Percentiles rank a stretch among this genome's conserved stretches.
Evolutionary conservation across 1,140 invertebrate genomes (phyloP).

Genomic region (Drosophila arawakana): DNA sequence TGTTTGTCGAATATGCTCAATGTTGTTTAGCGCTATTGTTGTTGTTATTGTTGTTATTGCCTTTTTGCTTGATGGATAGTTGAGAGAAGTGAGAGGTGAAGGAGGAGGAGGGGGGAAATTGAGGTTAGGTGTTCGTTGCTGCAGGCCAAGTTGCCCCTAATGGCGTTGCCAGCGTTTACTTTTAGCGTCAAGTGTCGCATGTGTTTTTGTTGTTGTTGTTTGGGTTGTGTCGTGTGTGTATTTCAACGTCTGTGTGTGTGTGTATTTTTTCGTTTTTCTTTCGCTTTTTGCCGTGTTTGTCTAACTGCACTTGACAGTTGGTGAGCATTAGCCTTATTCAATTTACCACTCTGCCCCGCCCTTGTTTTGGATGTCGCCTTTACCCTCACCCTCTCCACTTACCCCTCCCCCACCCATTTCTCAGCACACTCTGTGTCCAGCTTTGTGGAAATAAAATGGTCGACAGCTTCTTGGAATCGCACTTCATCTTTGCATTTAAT

Average conservation of each 20-base stretch:
- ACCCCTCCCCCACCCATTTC: neutral
- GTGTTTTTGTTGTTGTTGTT: slow-evolving; percentile 22
- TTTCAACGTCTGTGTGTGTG: slow-evolving; percentile 18
- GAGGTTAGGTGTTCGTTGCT: slow-evolving; percentile 52
- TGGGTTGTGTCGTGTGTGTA: slow-evolving; percentile 18
- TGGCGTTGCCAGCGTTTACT: slow-evolving; percentile 76
- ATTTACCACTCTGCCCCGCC: slow-evolving; percentile 48
- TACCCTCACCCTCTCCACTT: neutral
- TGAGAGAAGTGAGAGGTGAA: neutral
- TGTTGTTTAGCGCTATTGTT: slow-evolving; percentile 64
- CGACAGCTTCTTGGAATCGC: slow-evolving; percentile 48
- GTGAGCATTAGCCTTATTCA: slow-evolving; percentile 77
- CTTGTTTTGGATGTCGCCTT: neutral
- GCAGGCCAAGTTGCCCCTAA: slow-evolving; percentile 72
- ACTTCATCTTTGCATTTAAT: slow-evolving; percentile 69
- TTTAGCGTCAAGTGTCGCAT: slow-evolving; percentile 71
- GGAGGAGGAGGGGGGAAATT: neutral
- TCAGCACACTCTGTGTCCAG: slow-evolving; percentile 36
- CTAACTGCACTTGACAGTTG: slow-evolving; percentile 82
- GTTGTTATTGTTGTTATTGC: slow-evolving; percentile 16
- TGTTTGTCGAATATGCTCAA: slow-evolving; percentile 81
- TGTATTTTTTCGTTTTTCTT: slow-evolving; percentile 39
- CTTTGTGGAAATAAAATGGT: slow-evolving; percentile 52
- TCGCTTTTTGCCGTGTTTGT: slow-evolving; percentile 60
- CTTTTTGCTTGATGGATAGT: slow-evolving; percentile 13